Percentiles rank a stretch among this genome's conserved stretches.
Evolutionary conservation across 2,888 invertebrate species (phyloP).

Genomic region (Tetragnatha montana): DNA sequence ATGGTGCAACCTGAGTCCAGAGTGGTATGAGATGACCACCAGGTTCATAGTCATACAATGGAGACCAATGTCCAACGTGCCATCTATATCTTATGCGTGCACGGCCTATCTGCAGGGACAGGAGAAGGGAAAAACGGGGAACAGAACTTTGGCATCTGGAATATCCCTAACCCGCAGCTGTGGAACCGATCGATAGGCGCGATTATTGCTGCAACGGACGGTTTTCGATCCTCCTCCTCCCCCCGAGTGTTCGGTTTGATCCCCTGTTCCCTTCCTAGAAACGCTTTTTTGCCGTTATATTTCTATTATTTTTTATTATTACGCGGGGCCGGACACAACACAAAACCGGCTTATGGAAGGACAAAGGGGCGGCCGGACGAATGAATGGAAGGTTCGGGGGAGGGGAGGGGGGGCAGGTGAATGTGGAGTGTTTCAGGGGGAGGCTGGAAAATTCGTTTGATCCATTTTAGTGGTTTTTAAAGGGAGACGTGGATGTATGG

Average conservation of each 20-base stretch:
- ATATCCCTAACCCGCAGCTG: constrained; percentile 59
- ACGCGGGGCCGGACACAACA: constrained; percentile 34
- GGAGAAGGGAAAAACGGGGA: background rate
- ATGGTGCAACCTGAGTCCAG: too few species aligned
- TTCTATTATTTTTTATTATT: constrained; percentile 43
- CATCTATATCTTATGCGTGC: too few species aligned
- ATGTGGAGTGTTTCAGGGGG: background rate
- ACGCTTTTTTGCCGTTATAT: background rate
- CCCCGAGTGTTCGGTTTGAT: constrained; percentile 59
- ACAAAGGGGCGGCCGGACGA: constrained; percentile 4
- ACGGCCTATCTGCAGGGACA: background rate
- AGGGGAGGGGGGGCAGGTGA: constrained; percentile 31
- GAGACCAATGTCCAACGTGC: background rate
- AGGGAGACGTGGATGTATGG: background rate
- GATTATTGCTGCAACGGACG: constrained; percentile 67
- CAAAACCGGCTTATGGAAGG: constrained; percentile 22
- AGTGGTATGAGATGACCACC: too few species aligned
- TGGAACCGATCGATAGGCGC: constrained; percentile 52
- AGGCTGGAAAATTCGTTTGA: background rate
- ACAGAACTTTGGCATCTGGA: constrained; percentile 51
- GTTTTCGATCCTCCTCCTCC: constrained; percentile 42
- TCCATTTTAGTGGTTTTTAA: background rate
- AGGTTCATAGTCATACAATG: constrained; percentile 6
- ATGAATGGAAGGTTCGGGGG: constrained; percentile 4
- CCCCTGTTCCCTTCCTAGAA: constrained; percentile 13